Percentiles rank a stretch among this genome's conserved stretches.
Evolutionary conservation across 2,113 vertebrate species (phyloP).

Genomic region (Pelecanus crispus): DNA sequence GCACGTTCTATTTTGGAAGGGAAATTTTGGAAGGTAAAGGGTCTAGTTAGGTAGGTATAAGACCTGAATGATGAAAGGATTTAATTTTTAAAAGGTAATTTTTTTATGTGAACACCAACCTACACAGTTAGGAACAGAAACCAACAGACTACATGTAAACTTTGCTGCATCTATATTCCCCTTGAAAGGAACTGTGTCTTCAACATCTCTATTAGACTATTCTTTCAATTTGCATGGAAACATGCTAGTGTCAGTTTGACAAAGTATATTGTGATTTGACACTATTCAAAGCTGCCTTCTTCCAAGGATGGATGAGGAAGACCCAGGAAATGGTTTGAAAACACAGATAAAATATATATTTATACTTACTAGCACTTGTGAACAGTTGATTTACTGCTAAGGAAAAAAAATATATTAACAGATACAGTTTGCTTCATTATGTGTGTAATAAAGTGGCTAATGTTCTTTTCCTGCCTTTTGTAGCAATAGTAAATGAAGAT

Average conservation of each 20-base stretch:
- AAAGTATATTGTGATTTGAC: neutral
- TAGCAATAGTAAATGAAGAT: conserved; percentile 63
- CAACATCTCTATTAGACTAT: neutral
- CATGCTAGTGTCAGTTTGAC: neutral
- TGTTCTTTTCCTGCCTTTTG: conserved; percentile 43
- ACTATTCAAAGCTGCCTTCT: neutral
- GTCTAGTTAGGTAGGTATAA: neutral
- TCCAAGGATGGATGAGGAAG: conserved; percentile 6
- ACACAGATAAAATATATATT: conserved; percentile 20
- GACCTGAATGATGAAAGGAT: neutral
- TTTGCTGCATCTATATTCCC: neutral
- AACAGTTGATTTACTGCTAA: conserved; percentile 49
- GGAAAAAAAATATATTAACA: conserved; percentile 49
- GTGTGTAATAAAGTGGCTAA: conserved; percentile 55
- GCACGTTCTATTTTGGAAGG: neutral
- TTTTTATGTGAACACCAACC: neutral
- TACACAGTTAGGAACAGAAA: neutral
- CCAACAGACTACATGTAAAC: neutral
- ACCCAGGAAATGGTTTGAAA: conserved; percentile 8
- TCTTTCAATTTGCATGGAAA: neutral
- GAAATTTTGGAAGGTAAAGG: neutral
- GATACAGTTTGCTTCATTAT: conserved; percentile 54
- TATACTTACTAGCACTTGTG: conserved; percentile 26
- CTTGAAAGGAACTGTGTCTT: neutral
- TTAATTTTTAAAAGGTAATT: neutral